phyloP scores from a whole-genome alignment of 1,140 invertebrate species.

The Zaprionus inermis region DNA sequence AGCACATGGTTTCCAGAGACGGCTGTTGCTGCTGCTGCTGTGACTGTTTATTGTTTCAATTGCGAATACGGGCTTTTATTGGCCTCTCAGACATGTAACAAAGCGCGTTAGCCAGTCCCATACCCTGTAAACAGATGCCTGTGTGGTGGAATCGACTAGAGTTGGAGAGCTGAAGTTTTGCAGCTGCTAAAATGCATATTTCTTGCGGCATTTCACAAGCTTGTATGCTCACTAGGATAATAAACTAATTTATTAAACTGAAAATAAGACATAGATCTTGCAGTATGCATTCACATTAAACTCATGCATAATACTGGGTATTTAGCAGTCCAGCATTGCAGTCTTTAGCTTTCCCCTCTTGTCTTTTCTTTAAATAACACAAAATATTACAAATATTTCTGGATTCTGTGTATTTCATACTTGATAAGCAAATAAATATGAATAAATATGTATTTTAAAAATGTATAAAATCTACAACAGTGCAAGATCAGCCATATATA shows the following conservation, averaged over 20 bases:
- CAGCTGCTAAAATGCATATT: neutral
- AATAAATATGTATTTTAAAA: neutral
- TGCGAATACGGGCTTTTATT: slow-evolving; percentile 3
- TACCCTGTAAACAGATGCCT: neutral
- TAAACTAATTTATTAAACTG: no score
- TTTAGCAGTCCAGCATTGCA: neutral
- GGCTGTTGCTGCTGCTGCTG: neutral
- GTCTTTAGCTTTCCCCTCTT: neutral
- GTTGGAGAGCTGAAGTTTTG: neutral
- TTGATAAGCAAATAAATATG: neutral
- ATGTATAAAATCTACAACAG: neutral
- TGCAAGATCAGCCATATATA: no score
- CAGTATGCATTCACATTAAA: neutral
- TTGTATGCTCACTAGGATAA: no score
- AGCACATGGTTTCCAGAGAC: slow-evolving; percentile 12
- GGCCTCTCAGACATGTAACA: neutral
- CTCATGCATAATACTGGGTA: neutral
- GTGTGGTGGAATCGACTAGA: neutral
- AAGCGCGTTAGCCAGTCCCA: neutral
- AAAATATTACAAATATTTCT: neutral
- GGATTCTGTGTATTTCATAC: neutral
- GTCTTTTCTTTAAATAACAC: neutral
- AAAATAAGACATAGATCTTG: no score
- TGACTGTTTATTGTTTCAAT: slow-evolving; percentile 1
- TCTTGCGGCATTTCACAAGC: no score